phyloP scores from a whole-genome alignment of 2,888 invertebrate species.

The Tricholauxania praeusta region DNA sequence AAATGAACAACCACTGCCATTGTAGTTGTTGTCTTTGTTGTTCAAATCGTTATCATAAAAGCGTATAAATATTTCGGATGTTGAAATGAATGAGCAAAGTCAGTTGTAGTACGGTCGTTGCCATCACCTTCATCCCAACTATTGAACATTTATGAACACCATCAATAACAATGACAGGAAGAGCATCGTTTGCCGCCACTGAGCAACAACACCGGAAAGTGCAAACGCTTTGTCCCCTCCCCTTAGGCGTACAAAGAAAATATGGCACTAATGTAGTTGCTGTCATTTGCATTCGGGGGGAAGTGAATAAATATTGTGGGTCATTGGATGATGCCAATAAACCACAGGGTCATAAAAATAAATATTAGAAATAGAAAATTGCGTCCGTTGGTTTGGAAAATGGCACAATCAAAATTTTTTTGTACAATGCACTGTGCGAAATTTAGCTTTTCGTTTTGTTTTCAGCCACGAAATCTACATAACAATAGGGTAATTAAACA shows the following conservation, averaged over 20 bases:
- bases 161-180: constrained; percentile 8
- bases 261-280: too few species aligned
- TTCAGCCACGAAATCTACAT: too few species aligned
- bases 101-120: too few species aligned
- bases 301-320: constrained; percentile 19
- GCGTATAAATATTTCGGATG: constrained; percentile 31
- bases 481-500: too few species aligned
- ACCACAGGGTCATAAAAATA: constrained; percentile 19
- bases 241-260: accelerated
- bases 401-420: not conserved
- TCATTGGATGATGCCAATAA: constrained; percentile 20
- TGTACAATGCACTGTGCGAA: not conserved
- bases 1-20: not conserved
- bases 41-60: constrained; percentile 5
- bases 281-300: not conserved
- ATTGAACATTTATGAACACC: constrained; percentile 22
- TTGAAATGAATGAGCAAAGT: constrained; percentile 13
- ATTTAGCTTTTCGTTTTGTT: not conserved
- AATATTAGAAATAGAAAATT: constrained; percentile 1
- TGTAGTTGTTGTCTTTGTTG: not conserved
- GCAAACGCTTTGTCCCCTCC: too few species aligned
- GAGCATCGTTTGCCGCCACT: not conserved
- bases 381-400: constrained; percentile 17
- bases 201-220: constrained; percentile 1
- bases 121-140: not conserved